Base-by-base conservation (phyloP, 2,113 vertebrate species). In the Lasiurus cinereus region DNA sequence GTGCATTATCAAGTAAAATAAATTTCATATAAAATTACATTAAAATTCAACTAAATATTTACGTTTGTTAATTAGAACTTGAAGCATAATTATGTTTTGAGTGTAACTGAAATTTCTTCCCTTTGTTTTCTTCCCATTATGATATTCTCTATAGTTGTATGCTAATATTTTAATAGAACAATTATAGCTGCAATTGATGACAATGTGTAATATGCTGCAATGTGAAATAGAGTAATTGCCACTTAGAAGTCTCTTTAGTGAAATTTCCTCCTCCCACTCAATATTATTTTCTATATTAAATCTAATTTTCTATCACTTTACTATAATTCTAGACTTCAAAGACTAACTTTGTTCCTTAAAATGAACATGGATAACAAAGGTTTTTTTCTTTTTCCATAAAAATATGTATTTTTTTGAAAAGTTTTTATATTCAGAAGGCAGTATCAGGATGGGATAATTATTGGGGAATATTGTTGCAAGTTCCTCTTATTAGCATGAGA, bases 31-130 rank as follows among this genome's bases (percentile, higher is more conserved):
- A 79, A 79, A 73, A 90, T 80, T 15, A 33, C 70, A 64, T 46
- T 91, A 73, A 66, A 94, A n/a, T 93, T 16, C 24, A 39, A 83
- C 33, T 88, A 70, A 89, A 96, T 74, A 18, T 93, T 79, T 10
- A 79, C 10, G 50, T 69, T 59, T 50, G 8, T 70, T 82, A 29
- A 56, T 78, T 77, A 82, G 12, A 87, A 24, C 14, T 92, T 69
- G 22, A 94, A 86, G 1, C 76, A 19, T 73, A 88, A 85, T 82
- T 82, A 82, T 78, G 12, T 33, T 67, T 76, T 87, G 29, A 36
- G 21, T 52, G 13, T 12, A 89, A 67, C 19, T 83, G 33, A 62
- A 8, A 22, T 48, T 19, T 74, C 27, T 91, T 76, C 13, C 12
- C 66, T 73, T 92, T 88, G 21, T 36, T 56, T 92, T 84, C 29